These are phyloP conservation scores for Synanceia verrucosa DNA, from an alignment of 2,797 vertebrate species.

Conservation along the genomic window DNA sequence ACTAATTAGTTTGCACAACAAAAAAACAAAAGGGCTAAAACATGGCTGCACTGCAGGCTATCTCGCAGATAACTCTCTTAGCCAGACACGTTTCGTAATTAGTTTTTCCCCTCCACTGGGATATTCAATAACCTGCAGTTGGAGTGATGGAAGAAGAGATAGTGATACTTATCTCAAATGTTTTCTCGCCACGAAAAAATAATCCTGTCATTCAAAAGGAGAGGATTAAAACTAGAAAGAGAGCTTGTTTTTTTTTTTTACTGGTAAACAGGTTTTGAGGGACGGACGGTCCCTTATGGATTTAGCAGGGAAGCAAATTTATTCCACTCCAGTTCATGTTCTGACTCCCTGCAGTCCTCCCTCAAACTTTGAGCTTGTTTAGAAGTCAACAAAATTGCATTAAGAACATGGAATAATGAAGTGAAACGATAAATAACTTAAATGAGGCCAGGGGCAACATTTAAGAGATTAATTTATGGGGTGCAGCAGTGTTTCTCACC, in stretches of 20 bases:
- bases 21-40: conserved; percentile 82
- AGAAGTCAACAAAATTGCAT: conserved; percentile 52
- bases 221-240: conserved; percentile 75
- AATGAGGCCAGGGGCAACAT: conserved; percentile 34
- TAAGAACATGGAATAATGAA: conserved; percentile 50
- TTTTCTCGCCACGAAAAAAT: conserved; percentile 73
- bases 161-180: conserved; percentile 81
- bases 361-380: conserved; percentile 41
- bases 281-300: conserved; percentile 50
- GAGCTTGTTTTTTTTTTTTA: conserved; percentile 47
- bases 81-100: conserved; percentile 85
- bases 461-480: conserved; percentile 17
- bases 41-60: conserved; percentile 82
- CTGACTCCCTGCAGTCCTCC: conserved; percentile 45
- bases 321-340: conserved; percentile 52
- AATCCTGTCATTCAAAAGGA: conserved; percentile 79
- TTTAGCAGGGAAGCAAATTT: conserved; percentile 54
- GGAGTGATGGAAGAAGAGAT: conserved; percentile 80
- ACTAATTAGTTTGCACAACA: conserved; percentile 85
- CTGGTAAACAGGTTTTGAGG: conserved; percentile 70
- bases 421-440: conserved; percentile 41
- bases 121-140: conserved; percentile 85
- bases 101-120: conserved; percentile 83
- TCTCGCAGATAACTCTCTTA: conserved; percentile 84
- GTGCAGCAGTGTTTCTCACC: conserved; percentile 6